Evolutionary conservation across 2,113 vertebrate genomes (phyloP).

Genomic region (Brachyhypopomus gauderio): DNA sequence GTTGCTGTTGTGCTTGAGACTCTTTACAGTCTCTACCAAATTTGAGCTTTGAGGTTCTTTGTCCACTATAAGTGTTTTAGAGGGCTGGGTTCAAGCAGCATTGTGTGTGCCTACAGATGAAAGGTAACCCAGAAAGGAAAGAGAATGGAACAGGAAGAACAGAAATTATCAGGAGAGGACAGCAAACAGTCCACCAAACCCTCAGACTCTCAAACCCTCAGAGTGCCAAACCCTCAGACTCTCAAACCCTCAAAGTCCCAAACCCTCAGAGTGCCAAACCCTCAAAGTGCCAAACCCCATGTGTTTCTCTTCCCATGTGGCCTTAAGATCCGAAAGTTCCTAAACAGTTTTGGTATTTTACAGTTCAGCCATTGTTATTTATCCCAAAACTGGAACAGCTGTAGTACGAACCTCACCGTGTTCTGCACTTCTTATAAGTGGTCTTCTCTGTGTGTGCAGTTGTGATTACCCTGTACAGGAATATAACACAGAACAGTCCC

Average conservation of each 20-base stretch:
- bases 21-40: background rate
- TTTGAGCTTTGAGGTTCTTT: background rate
- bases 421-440: background rate
- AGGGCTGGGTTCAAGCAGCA: conserved; percentile 50
- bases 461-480: background rate
- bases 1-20: background rate
- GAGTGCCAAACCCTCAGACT: background rate
- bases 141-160: conserved; percentile 11
- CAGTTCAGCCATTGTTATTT: background rate
- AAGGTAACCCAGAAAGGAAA: background rate
- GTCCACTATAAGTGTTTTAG: conserved; percentile 24
- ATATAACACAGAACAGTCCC: conserved; percentile 29
- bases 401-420: background rate
- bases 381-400: background rate
- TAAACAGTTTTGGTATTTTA: no score
- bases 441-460: conserved; percentile 19
- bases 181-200: conserved; percentile 12
- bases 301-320: conserved; percentile 11
- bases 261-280: conserved; percentile 3
- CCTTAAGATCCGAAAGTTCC: background rate
- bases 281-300: conserved; percentile 16
- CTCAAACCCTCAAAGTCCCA: conserved; percentile 15
- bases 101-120: conserved; percentile 15
- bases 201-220: conserved; percentile 4
- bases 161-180: background rate